Evolutionary conservation across 2,888 invertebrate species (phyloP).

Genomic region (Dorcus parallelipipedus): DNA sequence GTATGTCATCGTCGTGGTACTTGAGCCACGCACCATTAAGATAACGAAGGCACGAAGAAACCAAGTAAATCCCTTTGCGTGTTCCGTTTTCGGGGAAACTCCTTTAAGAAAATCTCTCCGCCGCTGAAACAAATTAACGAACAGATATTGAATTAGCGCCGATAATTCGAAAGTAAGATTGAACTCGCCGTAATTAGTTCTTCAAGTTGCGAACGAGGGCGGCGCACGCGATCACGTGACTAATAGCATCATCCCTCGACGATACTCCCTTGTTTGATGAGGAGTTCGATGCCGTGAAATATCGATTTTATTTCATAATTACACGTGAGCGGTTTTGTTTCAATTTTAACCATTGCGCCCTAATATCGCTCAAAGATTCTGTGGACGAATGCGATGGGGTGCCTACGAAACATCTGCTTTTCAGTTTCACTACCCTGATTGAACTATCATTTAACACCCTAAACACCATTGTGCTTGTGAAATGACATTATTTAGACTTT

Average conservation of each 20-base stretch:
- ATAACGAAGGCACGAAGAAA: constrained; percentile 6
- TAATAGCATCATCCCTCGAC: constrained; percentile 14
- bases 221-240: constrained; percentile 44
- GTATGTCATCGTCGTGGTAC: constrained; percentile 6
- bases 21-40: constrained; percentile 8
- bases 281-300: constrained; percentile 12
- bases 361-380: not conserved
- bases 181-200: constrained; percentile 39
- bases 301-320: constrained; percentile 6
- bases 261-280: constrained; percentile 6
- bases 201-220: constrained; percentile 40
- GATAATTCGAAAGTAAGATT: constrained; percentile 4
- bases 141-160: constrained; percentile 7
- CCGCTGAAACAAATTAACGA: constrained; percentile 2
- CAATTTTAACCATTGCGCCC: constrained; percentile 1
- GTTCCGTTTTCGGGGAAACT: not conserved
- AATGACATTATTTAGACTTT: constrained; percentile 29
- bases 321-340: not conserved
- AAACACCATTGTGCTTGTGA: constrained; percentile 30
- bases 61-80: not conserved
- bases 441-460: constrained; percentile 34
- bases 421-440: constrained; percentile 26
- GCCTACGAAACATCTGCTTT: constrained; percentile 30
- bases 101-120: not conserved
- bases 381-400: constrained; percentile 17